Base-by-base conservation (phyloP, 2,888 invertebrate genomes). In the Caenorhabditis wallacei region DNA sequence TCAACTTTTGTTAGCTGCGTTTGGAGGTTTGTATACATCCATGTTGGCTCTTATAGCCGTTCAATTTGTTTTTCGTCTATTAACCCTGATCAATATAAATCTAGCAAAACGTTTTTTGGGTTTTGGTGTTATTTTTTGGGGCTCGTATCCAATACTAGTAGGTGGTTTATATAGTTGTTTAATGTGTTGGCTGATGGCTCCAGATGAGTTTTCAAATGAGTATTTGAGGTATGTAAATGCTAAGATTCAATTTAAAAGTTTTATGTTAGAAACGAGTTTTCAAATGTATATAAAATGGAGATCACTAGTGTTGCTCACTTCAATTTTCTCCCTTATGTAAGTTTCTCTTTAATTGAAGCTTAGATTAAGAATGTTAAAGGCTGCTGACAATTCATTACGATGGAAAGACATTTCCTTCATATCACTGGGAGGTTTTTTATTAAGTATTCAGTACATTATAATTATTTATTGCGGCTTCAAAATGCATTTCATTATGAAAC, bases 121-220 rank as follows among this genome's bases (percentile, higher is more conserved):
- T n/a, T n/a, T n/a, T n/a, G n/a, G n/a, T n/a, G n/a, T n/a, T n/a
- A n/a, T n/a, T n/a, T n/a, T n/a, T n/a, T n/a, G n/a, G n/a, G n/a
- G n/a, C n/a, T n/a, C n/a, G n/a, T n/a, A n/a, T n/a, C n/a, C n/a
- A n/a, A n/a, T n/a, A n/a, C n/a, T n/a, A n/a, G n/a, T n/a, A n/a
- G n/a, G n/a, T n/a, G n/a, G n/a, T n/a, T n/a, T n/a, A n/a, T n/a
- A n/a, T n/a, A n/a, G n/a, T n/a, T n/a, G n/a, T n/a, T n/a, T n/a
- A n/a, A n/a, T n/a, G n/a, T n/a, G n/a, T n/a, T n/a, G n/a, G n/a
- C n/a, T n/a, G n/a, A n/a, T n/a, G n/a, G n/a, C n/a, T n/a, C n/a
- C 54, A 22, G 54, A 54, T 54, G 54, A 54, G 1, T 54, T 26
- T n/a, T 26, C 54, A 5, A 26, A 54, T 30, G 54, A 54, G n/a